Conservation (phyloP, 2,113 vertebrate species). For the Mungos mungo region DNA sequence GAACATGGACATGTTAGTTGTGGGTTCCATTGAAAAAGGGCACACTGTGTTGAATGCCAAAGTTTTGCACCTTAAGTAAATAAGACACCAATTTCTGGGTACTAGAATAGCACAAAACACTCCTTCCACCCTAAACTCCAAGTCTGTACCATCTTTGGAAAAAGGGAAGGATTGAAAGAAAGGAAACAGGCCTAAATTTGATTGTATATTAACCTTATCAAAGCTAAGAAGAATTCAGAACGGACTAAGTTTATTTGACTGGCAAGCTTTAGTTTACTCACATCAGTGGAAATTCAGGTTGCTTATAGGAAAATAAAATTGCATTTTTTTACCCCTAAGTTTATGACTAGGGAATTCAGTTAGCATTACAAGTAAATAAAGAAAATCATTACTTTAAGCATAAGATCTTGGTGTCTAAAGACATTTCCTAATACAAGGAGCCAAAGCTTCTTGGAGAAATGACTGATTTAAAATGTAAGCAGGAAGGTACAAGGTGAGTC, state of each 20-base stretch:
- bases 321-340: background rate
- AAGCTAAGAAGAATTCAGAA: conserved; percentile 6
- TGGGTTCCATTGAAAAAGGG: background rate
- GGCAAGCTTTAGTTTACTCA: background rate
- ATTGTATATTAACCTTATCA: background rate
- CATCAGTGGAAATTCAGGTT: background rate
- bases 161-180: background rate
- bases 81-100: background rate
- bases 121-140: background rate
- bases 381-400: background rate
- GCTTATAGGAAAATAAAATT: conserved; percentile 31
- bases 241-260: background rate
- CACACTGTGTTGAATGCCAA: background rate
- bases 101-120: background rate
- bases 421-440: background rate
- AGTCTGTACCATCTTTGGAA: background rate
- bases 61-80: background rate
- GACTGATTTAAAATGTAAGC: background rate
- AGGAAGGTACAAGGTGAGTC: background rate
- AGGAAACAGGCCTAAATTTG: background rate
- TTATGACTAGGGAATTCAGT: background rate
- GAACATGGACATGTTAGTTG: background rate
- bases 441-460: background rate
- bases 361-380: background rate
- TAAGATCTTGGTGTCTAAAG: background rate